phyloP scores from a whole-genome alignment of 1,140 invertebrate species.

The Drosophila elegans region DNA sequence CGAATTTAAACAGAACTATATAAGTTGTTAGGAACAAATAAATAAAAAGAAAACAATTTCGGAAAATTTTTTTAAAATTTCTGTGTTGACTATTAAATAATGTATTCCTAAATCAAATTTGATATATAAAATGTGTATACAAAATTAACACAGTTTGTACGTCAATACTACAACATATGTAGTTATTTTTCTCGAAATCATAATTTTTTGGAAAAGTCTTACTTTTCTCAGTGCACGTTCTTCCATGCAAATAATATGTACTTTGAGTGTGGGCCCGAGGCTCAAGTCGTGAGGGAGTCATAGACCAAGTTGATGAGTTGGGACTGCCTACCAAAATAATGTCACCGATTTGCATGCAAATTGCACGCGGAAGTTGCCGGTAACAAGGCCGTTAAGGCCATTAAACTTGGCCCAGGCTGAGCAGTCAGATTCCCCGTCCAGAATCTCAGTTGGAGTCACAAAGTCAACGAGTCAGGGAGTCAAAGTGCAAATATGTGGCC shows the following conservation, averaged over 20 bases:
- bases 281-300: conserved; percentile 67
- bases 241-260: conserved; percentile 49
- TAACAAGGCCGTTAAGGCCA: conserved; percentile 67
- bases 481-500: conserved; percentile 78
- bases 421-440: not conserved
- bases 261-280: conserved; percentile 46
- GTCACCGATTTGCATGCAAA: conserved; percentile 74
- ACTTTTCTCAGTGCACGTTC: conserved; percentile 7
- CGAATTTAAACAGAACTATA: too few relatives aligned
- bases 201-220: too few relatives aligned
- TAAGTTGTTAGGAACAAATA: too few relatives aligned
- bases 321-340: conserved; percentile 50
- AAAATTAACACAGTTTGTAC: too few relatives aligned
- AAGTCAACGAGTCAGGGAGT: conserved; percentile 29
- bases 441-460: conserved; percentile 13
- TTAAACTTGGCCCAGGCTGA: conserved; percentile 51
- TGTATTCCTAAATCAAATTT: too few relatives aligned
- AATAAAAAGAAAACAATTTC: too few relatives aligned
- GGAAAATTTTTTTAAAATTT: too few relatives aligned
- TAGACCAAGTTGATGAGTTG: conserved; percentile 55
- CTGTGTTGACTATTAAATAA: too few relatives aligned
- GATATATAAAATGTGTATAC: too few relatives aligned
- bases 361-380: conserved; percentile 66
- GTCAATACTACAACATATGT: too few relatives aligned
- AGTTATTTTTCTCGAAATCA: too few relatives aligned